These are phyloP conservation scores for Aegithalos caudatus DNA, from an alignment of 2,113 vertebrate species.

Conservation along the genomic window DNA sequence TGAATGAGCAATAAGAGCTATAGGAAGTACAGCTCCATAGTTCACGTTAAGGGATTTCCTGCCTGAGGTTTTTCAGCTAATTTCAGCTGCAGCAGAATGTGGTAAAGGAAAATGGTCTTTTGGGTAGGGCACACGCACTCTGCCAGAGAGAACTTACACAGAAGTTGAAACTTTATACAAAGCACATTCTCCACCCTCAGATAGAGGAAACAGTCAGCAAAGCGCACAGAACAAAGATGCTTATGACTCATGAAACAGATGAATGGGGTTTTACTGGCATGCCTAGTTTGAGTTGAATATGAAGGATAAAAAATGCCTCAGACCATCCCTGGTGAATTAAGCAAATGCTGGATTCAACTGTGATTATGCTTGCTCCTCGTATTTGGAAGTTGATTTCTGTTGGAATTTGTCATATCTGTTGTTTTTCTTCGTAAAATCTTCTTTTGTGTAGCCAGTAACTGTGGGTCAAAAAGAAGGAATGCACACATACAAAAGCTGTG, in stretches of 20 bases:
- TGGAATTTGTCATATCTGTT: constrained; percentile 38
- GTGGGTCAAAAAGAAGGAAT: constrained; percentile 4
- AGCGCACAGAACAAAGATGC: background rate
- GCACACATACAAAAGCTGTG: constrained; percentile 24
- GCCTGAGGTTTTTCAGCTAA: background rate
- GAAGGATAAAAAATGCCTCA: constrained; percentile 16
- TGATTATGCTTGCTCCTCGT: background rate
- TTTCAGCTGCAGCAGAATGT: background rate
- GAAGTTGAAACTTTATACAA: background rate
- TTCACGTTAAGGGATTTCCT: background rate
- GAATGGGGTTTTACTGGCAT: background rate
- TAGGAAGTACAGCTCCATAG: background rate
- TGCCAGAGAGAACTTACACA: background rate
- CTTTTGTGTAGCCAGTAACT: background rate
- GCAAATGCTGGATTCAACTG: background rate
- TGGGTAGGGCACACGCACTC: background rate
- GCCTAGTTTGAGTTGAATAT: constrained; percentile 1
- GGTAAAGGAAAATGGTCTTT: background rate
- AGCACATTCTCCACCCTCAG: constrained; percentile 30
- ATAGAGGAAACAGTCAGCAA: constrained; percentile 25
- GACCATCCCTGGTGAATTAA: background rate
- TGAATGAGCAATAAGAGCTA: background rate
- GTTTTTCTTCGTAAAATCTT: constrained; percentile 36
- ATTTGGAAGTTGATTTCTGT: background rate
- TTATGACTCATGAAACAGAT: constrained; percentile 48